Conservation (phyloP, 2,113 vertebrate species). For the Arvicanthis niloticus region DNA sequence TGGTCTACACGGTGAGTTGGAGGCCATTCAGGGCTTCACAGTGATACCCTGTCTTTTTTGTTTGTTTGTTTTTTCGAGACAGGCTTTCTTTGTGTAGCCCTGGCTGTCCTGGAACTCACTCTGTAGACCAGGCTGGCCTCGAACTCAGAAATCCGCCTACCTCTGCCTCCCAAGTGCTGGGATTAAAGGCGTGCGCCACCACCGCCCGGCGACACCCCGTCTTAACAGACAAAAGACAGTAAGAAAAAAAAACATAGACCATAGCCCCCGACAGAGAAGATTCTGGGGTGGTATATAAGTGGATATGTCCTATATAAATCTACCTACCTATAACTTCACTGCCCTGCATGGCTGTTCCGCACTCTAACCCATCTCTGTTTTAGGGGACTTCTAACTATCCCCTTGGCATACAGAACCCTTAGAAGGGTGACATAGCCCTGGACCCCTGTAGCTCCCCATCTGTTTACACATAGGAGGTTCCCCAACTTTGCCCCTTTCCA, state of each 20-base stretch:
- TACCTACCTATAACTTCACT: neutral
- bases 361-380: conserved; percentile 10
- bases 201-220: too few species aligned
- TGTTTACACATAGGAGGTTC: neutral
- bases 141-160: too few species aligned
- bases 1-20: too few species aligned
- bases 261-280: neutral
- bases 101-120: too few species aligned
- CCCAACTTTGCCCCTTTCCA: neutral
- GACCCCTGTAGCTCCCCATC: neutral
- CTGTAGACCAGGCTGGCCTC: too few species aligned
- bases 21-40: too few species aligned
- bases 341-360: neutral
- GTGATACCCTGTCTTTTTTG: too few species aligned
- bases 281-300: neutral
- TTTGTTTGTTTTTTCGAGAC: too few species aligned
- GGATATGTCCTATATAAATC: neutral
- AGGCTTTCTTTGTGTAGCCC: too few species aligned
- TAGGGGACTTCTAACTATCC: neutral
- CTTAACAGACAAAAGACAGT: neutral
- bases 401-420: neutral
- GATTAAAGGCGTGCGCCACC: too few species aligned
- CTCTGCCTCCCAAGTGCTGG: too few species aligned
- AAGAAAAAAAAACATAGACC: neutral
- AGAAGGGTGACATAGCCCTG: neutral